phyloP scores from a whole-genome alignment of 2,797 vertebrate species.

The Leptodactylus fallax region DNA sequence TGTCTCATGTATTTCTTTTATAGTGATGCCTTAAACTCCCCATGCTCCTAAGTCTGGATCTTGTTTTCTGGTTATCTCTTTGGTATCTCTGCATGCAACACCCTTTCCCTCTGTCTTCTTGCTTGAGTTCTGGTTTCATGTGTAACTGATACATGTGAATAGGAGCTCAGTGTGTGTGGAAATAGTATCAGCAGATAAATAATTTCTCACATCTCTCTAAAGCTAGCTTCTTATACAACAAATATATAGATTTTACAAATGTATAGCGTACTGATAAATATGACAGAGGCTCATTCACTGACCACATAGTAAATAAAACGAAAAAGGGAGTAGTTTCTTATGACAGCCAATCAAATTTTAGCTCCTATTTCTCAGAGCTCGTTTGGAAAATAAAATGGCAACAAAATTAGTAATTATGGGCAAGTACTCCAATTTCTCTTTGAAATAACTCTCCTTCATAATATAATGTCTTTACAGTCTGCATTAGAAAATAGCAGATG shows the following conservation, averaged over 20 bases:
- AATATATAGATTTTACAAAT: background rate
- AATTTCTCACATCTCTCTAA: constrained; percentile 53
- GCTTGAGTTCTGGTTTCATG: constrained; percentile 44
- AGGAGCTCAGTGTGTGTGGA: constrained; percentile 51
- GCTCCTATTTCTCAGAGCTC: no score
- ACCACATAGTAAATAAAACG: background rate
- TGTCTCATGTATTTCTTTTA: background rate
- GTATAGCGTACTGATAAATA: background rate
- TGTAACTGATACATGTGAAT: constrained; percentile 59
- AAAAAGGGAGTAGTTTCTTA: background rate
- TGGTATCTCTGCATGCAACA: constrained; percentile 28
- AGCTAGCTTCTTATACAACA: constrained; percentile 1
- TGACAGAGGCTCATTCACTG: background rate
- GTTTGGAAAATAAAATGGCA: no score
- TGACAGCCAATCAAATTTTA: background rate
- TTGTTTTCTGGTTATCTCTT: constrained; percentile 38
- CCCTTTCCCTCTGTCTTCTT: background rate
- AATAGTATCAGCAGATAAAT: constrained; percentile 60
- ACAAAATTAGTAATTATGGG: no score
- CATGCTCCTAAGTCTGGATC: background rate
- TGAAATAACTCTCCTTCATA: no score
- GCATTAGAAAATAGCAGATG: no score
- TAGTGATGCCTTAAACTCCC: background rate
- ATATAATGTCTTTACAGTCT: no score
- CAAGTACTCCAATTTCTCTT: no score